Base-by-base conservation (phyloP, 2,888 invertebrate genomes). In the Polydrusus pterygomalis region DNA sequence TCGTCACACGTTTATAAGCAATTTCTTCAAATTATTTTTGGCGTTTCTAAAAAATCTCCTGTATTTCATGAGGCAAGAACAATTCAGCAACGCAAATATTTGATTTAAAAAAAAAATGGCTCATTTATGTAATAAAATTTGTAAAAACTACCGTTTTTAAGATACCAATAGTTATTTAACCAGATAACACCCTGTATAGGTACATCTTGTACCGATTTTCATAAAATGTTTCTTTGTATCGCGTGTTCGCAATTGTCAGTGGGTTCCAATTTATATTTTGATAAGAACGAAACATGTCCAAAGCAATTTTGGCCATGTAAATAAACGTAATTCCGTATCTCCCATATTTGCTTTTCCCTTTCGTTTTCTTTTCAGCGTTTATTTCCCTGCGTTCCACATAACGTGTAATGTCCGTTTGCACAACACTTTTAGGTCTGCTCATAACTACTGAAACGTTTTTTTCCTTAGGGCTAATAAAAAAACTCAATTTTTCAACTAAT, bases 231-330 rank as follows among this genome's bases (percentile, higher is more conserved):
- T 25, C 25, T 25, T 1, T 25, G 25, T 25, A 25, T 25, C 25
- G 25, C 34, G 10, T 34, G 34, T 7, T 34, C 34, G 2, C 34
- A 34, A 34, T 34, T 34, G 73, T 73, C 73, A 73, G 68, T 60
- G 60, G 51, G 30, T 73, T 51, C 49, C 73, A 68, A 73, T 73
- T 67, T 73, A 65, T 75, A 70, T 74, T 69, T 62, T 62, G 69
- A 74, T 62, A 64, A 62, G 43, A 30, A 38, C 64, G 54, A 60
- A 74, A 68, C 68, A 74, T 56, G 56, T 47, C 67, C 67, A 34
- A 17, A 60, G 49, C 62, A 71, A 71, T 71, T 71, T 54, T 51
- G 64, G 1, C 49, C 15, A 65, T 65, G 65, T 18, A 65, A 49
- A 63, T 63, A 63, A 63, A 63, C 58, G 58, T 17, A 60, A 60